Evolutionary conservation across 2,113 vertebrate species (phyloP), one percentile per base, ranked within the genome.

Genomic region (Murina feae): DNA sequence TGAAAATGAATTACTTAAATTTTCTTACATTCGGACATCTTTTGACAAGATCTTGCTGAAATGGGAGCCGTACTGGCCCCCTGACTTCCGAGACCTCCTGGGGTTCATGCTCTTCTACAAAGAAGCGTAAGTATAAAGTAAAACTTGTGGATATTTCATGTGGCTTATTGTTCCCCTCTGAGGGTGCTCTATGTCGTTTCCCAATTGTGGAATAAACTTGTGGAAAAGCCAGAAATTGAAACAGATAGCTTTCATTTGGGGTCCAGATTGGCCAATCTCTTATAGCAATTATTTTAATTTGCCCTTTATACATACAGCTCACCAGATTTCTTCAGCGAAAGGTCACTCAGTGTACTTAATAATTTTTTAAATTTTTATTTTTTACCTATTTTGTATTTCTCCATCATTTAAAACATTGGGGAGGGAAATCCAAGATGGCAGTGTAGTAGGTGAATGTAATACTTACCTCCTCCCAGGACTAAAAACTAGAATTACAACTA

Each of bases 81-180:
- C 98, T 0, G 99, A 99, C 96, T 99, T 99, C 97, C 98, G 99
- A 87, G 99, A 99, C 95, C 98, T 99, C 63, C 96, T 99, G 97
- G 99, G 99, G 2, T 99, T 99, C 86, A 99, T 99, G 99, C 98
- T 99, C 1, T 99, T 99, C 94, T 99, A 99, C 97, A 99, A 99
- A 95, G 99, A 99, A 96, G 99, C 99, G 99, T 99, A 98, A 99
- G 99, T 99, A 68, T 35, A 68, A 14, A 55, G 18, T 3, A 0
- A 2, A 49, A 7, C 21, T 17, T 6, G 30, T 17, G 68, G 2
- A 8, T 47, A 81, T 18, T 39, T 35, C 6, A 0, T 28, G 6
- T 37, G 30, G 39, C 13, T 23, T n/a, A 18, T 11, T 9, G 39
- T 13, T 42, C 32, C 63, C 11, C 63, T 13, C 25, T 6, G 7